A percentile compares a stretch with the other conserved stretches of the same genome.
These are phyloP conservation scores for Talpa occidentalis DNA, from an alignment of 2,113 vertebrate species.

Conservation along the genomic window DNA sequence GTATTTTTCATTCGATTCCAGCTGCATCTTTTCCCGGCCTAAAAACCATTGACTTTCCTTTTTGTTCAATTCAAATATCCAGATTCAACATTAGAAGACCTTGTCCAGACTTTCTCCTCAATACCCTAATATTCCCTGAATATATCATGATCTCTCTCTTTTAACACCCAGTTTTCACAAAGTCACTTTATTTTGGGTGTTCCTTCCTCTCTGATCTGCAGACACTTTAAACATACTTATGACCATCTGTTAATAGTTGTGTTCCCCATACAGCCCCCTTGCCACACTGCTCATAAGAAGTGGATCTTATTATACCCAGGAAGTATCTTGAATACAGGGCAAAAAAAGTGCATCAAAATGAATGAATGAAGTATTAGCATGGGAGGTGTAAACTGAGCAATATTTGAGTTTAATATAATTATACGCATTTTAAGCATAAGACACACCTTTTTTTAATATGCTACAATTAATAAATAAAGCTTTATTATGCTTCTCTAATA, in stretches of 20 bases:
- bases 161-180: too few species aligned
- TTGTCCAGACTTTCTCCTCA: neutral
- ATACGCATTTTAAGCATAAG: neutral
- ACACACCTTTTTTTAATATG: neutral
- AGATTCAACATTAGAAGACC: neutral
- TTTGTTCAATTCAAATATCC: neutral
- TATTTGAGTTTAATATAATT: neutral
- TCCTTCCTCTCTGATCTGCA: neutral
- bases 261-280: neutral
- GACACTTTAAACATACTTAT: neutral
- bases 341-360: neutral
- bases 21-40: neutral
- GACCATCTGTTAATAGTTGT: neutral
- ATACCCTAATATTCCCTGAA: neutral
- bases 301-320: neutral
- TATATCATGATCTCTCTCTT: neutral
- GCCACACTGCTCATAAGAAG: neutral
- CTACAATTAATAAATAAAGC: slow-evolving; percentile 30
- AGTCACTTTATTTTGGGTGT: neutral
- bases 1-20: neutral
- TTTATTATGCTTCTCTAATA: neutral
- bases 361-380: neutral
- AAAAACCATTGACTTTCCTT: neutral
- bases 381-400: neutral
- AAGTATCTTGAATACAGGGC: neutral